Evolutionary conservation across 2,113 vertebrate species (phyloP).

Genomic region (Brienomyrus longianalis): DNA sequence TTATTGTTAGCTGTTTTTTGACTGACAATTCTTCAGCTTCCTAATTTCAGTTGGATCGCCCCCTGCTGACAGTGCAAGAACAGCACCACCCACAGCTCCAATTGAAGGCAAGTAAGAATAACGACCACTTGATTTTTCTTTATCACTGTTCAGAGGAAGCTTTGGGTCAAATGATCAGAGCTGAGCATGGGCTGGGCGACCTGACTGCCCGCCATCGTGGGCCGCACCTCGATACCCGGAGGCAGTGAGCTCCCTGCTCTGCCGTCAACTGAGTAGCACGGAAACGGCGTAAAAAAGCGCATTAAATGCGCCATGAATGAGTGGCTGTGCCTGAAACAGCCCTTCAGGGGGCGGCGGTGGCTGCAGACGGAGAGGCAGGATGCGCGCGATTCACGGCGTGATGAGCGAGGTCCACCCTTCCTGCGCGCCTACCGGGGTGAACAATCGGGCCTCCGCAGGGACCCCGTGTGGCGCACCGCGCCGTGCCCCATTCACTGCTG

Average conservation of each 20-base stretch:
- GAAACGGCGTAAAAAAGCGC: background rate
- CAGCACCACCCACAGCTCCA: background rate
- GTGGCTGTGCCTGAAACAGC: background rate
- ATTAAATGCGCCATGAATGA: background rate
- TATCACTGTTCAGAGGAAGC: background rate
- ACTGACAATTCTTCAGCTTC: background rate
- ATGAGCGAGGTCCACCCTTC: slow-evolving; percentile 12
- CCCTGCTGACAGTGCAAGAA: background rate
- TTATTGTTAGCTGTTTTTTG: background rate
- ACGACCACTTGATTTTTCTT: background rate
- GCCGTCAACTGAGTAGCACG: background rate
- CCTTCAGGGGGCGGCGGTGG: background rate
- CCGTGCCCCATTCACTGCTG: slow-evolving; percentile 20
- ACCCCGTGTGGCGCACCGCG: slow-evolving; percentile 32
- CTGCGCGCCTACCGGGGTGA: background rate
- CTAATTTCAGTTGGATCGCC: background rate
- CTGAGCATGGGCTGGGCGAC: too few relatives aligned
- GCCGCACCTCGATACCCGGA: background rate
- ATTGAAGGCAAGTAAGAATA: background rate
- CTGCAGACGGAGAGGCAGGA: background rate
- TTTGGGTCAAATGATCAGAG: background rate
- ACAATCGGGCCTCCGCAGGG: slow-evolving; percentile 30
- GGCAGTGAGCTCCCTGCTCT: background rate
- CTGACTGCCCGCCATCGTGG: background rate
- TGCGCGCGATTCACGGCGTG: background rate